phyloP scores from a whole-genome alignment of 2,888 invertebrate species.

The Tenthredo mesomela region DNA sequence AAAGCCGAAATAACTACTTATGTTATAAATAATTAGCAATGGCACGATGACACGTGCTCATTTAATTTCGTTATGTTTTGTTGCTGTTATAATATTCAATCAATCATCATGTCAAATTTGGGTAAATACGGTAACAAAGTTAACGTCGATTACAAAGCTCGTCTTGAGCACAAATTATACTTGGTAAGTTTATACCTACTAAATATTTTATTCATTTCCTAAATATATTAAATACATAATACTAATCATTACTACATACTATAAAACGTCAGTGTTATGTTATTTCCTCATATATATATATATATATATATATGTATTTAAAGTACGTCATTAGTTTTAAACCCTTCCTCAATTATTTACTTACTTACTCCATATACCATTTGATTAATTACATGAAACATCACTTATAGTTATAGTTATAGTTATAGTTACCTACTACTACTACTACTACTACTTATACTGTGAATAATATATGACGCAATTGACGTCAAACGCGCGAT shows the following conservation, averaged over 20 bases:
- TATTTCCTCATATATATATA: background rate
- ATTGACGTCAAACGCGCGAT: background rate
- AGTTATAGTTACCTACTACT: background rate
- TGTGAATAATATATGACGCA: conserved; percentile 11
- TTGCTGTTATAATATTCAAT: conserved; percentile 68
- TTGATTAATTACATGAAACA: conserved; percentile 10
- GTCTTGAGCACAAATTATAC: conserved; percentile 82
- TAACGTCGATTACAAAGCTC: conserved; percentile 80
- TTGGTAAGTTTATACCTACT: conserved; percentile 75
- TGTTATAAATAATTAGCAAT: conserved; percentile 31
- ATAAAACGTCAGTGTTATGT: background rate
- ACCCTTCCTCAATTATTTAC: background rate
- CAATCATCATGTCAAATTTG: conserved; percentile 74
- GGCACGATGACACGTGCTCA: conserved; percentile 57
- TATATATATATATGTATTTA: too few species aligned
- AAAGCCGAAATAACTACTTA: background rate
- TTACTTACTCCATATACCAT: background rate
- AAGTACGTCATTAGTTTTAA: background rate
- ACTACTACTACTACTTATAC: background rate
- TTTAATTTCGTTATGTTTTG: conserved; percentile 48
- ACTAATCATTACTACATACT: background rate
- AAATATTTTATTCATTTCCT: background rate
- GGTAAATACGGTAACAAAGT: conserved; percentile 72
- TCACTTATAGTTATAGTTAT: too few species aligned
- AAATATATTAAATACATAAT: background rate